phyloP scores from a whole-genome alignment of 2,888 invertebrate genomes.

The Drymonia ruficornis region DNA sequence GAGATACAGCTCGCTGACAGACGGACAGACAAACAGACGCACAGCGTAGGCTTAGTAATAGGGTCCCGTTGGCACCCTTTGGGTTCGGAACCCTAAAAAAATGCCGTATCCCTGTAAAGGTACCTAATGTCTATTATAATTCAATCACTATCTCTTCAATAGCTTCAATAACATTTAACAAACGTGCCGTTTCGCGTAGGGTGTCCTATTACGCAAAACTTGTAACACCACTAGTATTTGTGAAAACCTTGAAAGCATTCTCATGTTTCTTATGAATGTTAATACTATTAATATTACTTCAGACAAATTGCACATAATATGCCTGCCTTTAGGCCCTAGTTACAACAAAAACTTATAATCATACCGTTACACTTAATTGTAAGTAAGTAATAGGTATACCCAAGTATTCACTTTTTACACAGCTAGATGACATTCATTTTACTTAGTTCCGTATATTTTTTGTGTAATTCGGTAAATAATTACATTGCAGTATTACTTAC shows the following conservation, averaged over 20 bases:
- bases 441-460: conserved; percentile 1
- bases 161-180: conserved; percentile 11
- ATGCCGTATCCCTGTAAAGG: too few species aligned
- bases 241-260: conserved; percentile 23
- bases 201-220: conserved; percentile 20
- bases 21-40: too few species aligned
- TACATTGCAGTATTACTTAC: background rate
- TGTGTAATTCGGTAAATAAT: background rate
- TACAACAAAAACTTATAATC: background rate
- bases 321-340: too few species aligned
- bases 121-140: too few species aligned
- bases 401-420: background rate
- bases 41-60: too few species aligned
- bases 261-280: conserved; percentile 10
- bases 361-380: conserved; percentile 9
- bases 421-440: conserved; percentile 1
- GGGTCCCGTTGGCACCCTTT: too few species aligned
- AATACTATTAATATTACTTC: conserved; percentile 12
- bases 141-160: background rate
- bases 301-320: background rate
- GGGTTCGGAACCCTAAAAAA: too few species aligned
- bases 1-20: too few species aligned
- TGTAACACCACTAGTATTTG: conserved; percentile 14
- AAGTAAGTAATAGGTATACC: background rate
- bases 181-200: conserved; percentile 19